Evolutionary conservation across 1,140 invertebrate species (phyloP), one percentile per base, ranked within the genome.

Genomic region (Drosophila micromelanica): DNA sequence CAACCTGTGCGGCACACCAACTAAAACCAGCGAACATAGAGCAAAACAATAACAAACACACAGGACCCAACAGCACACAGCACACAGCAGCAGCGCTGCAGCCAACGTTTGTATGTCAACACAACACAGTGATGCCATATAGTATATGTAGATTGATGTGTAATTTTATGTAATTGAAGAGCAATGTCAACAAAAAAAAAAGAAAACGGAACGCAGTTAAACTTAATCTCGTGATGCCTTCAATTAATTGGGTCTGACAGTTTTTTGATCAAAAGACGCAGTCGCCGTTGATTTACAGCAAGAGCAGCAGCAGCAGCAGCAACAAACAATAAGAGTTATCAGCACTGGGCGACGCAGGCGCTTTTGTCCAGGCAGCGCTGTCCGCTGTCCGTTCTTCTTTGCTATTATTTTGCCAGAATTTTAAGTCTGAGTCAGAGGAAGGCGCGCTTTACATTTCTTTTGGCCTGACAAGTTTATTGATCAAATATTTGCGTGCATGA

Each of bases 141-240:
- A 20, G 13, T 52, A 54, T 54, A 52, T 60, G 11, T 11, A 40
- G 5, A 38, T 48, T 23, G 20, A 56, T 61, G 64, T 68, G 75
- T 82, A 78, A 81, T 81, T 86, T 86, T 86, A 86, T 86, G 81
- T 87, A 86, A 86, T 87, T 86, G 82, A 86, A 87, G 72, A 60
- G 56, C 82, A 72, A 75, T 87, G 75, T 49, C 27, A 20, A 45
- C 15, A 43, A 51, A n/a, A n/a, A n/a, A n/a, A n/a, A n/a, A n/a
- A n/a, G n/a, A 61, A 68, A 68, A 27, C 17, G 30, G 8, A 52
- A 61, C 48, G 32, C 20, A 62, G 55, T 73, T 51, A 20, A 49
- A 69, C 49, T 70, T 87, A 87, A 87, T 87, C 82, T 89, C 75
- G 62, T 73, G 63, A 71, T 70, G 78, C 57, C 49, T 65, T 68